Base-by-base conservation (phyloP, 2,113 vertebrate genomes). In the Hippocampus barbouri region DNA sequence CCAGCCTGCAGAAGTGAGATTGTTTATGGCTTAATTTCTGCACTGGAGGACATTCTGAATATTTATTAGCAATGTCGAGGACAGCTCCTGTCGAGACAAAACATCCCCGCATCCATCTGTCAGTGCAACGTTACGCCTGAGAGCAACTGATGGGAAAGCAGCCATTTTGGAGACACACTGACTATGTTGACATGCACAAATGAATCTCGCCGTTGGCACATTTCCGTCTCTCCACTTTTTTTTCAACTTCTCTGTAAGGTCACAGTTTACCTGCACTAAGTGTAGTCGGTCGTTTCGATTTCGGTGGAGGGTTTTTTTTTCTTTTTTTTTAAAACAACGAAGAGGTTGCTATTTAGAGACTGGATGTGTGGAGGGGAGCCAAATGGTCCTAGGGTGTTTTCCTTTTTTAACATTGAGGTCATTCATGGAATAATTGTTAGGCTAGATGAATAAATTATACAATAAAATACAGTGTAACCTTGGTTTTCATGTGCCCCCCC, bases 1-100 rank as follows among this genome's bases (percentile, higher is more conserved):
- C 61, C 54, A 69, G 66, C 75, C 74, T 60, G 60, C 68, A 54
- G 66, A 20, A 69, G 73, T 59, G 63, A 78, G 57, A 62, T n/a
- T 60, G 53, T 71, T 76, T 77, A 78, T 77, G 63, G 51, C 68
- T 85, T 83, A 74, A 76, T 83, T 82, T 83, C 78, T 79, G 53
- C 73, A 74, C 71, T n/a, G 75, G 71, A 71, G 71, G 34, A 71
- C 59, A 77, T 74, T 66, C 34, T 60, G 15, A 64, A 77, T 57
- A 68, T 81, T 77, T 34, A 57, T 40, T 67, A 30, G 70, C 73
- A 63, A 40, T 78, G 68, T 51, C 9, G 73, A 68, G 25, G 79
- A 76, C 57, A 71, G 64, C 54, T 49, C 71, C 69, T 80, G 62
- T 56, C 71, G 66, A 76, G 66, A 68, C 20, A 74, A 80, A 74